Evolutionary conservation across 1,140 invertebrate species (phyloP).

Genomic region (Eriosoma lanigerum): DNA sequence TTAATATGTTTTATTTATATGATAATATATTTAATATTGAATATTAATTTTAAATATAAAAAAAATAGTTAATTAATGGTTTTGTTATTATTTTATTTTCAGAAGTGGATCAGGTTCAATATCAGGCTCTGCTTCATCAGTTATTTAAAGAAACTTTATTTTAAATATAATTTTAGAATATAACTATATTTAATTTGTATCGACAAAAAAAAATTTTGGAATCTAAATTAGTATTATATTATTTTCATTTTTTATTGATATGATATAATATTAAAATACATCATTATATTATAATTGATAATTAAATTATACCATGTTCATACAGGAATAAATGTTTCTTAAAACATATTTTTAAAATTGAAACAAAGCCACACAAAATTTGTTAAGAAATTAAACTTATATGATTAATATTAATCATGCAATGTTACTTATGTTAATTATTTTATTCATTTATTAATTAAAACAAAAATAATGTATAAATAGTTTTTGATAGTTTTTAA

Average conservation of each 20-base stretch:
- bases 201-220: background rate
- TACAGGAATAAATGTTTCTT: background rate
- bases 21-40: background rate
- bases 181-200: too few relatives aligned
- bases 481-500: too few relatives aligned
- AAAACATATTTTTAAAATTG: background rate
- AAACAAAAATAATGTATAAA: background rate
- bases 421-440: background rate
- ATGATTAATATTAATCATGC: background rate
- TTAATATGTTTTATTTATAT: too few relatives aligned
- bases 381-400: background rate
- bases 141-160: background rate
- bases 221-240: background rate
- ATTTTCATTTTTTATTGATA: constrained; percentile 3
- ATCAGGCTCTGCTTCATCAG: constrained; percentile 53
- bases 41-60: background rate
- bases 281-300: background rate
- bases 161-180: background rate
- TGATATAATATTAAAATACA: background rate
- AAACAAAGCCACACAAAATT: background rate
- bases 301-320: background rate
- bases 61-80: background rate
- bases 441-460: background rate
- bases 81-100: background rate
- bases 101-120: constrained; percentile 58